Percentiles rank a stretch among this genome's conserved stretches.
Evolutionary conservation across 1,140 invertebrate species (phyloP).

Genomic region (Panagrolaimus sp.): DNA sequence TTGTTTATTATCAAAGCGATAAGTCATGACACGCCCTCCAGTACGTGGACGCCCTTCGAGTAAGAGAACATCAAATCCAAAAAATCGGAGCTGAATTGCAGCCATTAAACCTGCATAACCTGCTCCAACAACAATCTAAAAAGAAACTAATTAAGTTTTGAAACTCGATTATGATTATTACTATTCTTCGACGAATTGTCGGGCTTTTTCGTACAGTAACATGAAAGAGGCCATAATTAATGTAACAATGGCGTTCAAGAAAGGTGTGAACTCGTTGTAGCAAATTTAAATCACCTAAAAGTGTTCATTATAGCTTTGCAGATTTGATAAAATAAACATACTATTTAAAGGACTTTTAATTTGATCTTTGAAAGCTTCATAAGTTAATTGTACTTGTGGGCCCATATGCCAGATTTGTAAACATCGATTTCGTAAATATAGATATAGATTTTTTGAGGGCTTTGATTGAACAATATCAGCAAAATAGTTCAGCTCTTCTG

Average conservation of each 20-base stretch:
- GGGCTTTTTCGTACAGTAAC: constrained; percentile 62
- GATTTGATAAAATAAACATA: constrained; percentile 39
- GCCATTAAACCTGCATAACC: constrained; percentile 63
- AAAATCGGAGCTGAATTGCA: constrained; percentile 60
- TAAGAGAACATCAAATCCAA: constrained; percentile 68
- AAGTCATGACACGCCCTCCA: constrained; percentile 90
- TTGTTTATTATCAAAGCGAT: constrained; percentile 58
- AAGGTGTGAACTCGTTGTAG: constrained; percentile 81
- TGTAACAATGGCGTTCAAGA: constrained; percentile 88
- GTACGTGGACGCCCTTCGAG: constrained; percentile 88
- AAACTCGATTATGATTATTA: too few relatives aligned
- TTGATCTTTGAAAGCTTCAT: constrained; percentile 38
- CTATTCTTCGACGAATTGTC: constrained; percentile 68
- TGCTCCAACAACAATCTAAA: constrained; percentile 63
- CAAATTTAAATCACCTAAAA: constrained; percentile 70
- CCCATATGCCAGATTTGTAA: constrained; percentile 95
- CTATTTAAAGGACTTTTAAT: constrained; percentile 71
- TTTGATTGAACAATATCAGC: constrained; percentile 29
- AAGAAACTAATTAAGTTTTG: too few relatives aligned
- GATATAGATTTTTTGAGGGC: constrained; percentile 28
- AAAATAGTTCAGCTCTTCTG: constrained; percentile 59
- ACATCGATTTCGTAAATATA: constrained; percentile 63
- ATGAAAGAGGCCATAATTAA: constrained; percentile 93
- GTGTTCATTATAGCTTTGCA: background rate
- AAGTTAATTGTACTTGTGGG: constrained; percentile 81